These are phyloP conservation scores for Microhierax caerulescens DNA, from an alignment of 2,797 vertebrate genomes.

Conservation along the genomic window DNA sequence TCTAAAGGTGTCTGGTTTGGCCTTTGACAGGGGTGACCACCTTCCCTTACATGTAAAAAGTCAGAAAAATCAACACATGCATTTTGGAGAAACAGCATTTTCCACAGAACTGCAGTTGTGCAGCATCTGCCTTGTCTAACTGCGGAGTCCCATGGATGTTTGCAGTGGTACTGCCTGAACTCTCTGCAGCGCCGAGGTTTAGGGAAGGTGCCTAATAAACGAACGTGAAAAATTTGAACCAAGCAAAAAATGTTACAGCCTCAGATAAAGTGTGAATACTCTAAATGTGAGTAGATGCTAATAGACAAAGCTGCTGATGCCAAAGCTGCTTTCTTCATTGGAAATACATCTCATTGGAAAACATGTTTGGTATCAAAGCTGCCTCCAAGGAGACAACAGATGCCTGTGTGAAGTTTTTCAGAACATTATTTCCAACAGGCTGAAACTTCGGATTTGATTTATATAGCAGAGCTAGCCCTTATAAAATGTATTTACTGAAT, in stretches of 20 bases:
- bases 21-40: not conserved
- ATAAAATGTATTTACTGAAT: not conserved
- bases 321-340: not conserved
- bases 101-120: not conserved
- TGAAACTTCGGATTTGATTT: not conserved
- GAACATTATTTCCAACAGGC: not conserved
- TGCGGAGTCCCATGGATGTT: accelerated
- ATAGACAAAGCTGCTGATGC: not conserved
- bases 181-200: not conserved
- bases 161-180: not conserved
- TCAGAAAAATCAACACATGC: not conserved
- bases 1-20: not conserved
- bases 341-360: not conserved
- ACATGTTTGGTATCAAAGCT: not conserved
- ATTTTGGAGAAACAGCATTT: not conserved
- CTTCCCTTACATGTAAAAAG: not conserved
- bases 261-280: not conserved
- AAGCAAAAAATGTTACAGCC: not conserved
- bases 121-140: not conserved
- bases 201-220: not conserved
- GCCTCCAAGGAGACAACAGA: not conserved
- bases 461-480: not conserved
- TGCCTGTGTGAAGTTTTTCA: not conserved
- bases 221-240: not conserved
- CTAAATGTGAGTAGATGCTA: not conserved